Base-by-base conservation (phyloP, 64 coral and sea anemone genomes). In the Stichodactyla mertensii region DNA sequence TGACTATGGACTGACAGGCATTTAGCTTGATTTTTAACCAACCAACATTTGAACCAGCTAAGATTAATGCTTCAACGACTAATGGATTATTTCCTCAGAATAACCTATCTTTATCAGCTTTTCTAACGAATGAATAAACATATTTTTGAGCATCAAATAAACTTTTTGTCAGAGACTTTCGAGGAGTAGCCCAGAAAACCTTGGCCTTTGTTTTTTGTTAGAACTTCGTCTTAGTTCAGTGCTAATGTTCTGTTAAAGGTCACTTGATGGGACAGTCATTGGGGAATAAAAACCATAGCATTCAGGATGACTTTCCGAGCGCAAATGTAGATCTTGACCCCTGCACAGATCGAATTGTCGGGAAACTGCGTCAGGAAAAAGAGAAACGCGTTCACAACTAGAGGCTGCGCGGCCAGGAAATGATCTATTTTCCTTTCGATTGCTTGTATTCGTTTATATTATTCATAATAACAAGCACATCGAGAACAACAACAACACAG, bases 401-500 rank as follows among this genome's bases (percentile, higher is more conserved):
- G 11, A 71, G 22, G 12, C 69, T 71, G 12, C 22, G 6, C 69
- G 69, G 24, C 69, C 69, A 74, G 69, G 26, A 74, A 74, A 74
- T 31, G 69, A 74, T 13, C 36, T 74, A 23, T 74, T 74, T 74
- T 74, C 69, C 69, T 27, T 23, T 74, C 69, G 69, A 74, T 74
- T 74, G 7, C 11, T 31, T 27, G 69, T 74, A 23, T 27, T 74
- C 69, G 69, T 74, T 74, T 74, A 27, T 74, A 74, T 74, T 74
- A 74, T 74, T 74, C 10, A 74, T 74, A 23, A 74, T 27, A 74
- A 74, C 23, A 74, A 31, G 10, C 6, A 74, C 66, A 9, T 10
- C 69, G 10, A 27, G 69, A 81, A 81, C 78, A 54, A 81, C 19
- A 81, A 81, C 69, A 81, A 81, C 18, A 52, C 31, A 53, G 54